Conservation (phyloP, 2,113 vertebrate genomes). For the Hydrolagus affinis region DNA sequence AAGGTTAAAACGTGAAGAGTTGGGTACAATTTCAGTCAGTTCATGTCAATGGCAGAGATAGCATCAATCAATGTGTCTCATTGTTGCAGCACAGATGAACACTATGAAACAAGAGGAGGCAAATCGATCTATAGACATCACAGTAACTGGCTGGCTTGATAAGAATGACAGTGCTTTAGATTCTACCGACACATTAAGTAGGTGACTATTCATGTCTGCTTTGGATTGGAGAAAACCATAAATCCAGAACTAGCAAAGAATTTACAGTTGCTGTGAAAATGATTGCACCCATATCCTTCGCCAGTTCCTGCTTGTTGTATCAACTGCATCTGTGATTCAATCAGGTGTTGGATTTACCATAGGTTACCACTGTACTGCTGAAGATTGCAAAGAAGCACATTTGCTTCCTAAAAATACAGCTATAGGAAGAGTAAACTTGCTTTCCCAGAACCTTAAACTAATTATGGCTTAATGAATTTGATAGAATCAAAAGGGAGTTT, state of each 20-base stretch:
- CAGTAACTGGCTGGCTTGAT: background rate
- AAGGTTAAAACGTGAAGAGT: background rate
- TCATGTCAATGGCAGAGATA: background rate
- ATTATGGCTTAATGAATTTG: too few relatives aligned
- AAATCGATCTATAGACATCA: background rate
- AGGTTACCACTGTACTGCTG: background rate
- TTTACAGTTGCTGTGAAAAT: background rate
- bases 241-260: background rate
- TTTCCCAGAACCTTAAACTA: too few relatives aligned
- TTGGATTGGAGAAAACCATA: background rate
- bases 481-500: too few relatives aligned
- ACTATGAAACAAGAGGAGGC: background rate
- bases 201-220: background rate
- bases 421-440: background rate
- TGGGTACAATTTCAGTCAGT: background rate
- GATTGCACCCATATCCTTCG: background rate
- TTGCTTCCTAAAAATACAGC: background rate
- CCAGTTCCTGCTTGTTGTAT: background rate
- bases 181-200: background rate
- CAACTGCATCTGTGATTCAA: background rate
- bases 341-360: too few relatives aligned
- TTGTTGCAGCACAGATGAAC: background rate
- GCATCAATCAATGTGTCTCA: background rate
- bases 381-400: background rate
- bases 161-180: background rate